Conservation (phyloP, 2,113 vertebrate species). For the Engraulis encrasicolus region DNA sequence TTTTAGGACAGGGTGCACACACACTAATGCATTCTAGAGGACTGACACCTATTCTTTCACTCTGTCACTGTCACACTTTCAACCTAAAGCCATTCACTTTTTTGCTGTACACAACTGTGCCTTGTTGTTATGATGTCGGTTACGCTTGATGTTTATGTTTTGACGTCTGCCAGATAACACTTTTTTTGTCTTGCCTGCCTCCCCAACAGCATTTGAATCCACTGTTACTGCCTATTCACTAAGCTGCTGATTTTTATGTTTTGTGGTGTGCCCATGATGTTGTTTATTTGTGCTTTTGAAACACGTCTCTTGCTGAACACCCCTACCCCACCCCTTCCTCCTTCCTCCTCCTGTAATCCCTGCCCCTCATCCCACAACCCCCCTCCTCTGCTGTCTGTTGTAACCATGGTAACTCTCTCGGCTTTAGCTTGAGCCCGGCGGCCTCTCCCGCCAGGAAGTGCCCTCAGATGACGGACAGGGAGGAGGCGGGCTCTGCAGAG, state of each 20-base stretch:
- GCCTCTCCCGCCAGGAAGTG: constrained; percentile 52
- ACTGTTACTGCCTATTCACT: background rate
- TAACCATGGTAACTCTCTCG: constrained; percentile 68
- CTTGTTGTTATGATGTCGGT: background rate
- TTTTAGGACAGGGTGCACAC: background rate
- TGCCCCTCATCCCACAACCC: constrained; percentile 25
- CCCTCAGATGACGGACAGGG: constrained; percentile 50
- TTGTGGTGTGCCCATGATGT: background rate
- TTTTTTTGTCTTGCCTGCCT: background rate
- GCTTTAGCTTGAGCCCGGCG: constrained; percentile 60
- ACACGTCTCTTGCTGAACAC: background rate
- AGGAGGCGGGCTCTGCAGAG: constrained; percentile 50
- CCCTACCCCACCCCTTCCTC: background rate
- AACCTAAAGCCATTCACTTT: constrained; percentile 8
- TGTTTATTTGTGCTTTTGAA: constrained; percentile 11
- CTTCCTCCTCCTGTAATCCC: background rate
- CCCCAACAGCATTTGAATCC: too few relatives aligned
- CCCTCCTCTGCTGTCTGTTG: constrained; percentile 43
- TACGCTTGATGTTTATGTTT: background rate
- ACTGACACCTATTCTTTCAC: background rate
- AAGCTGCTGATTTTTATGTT: background rate
- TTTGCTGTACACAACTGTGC: background rate
- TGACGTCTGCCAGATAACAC: background rate
- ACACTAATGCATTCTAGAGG: background rate
- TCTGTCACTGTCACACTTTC: background rate